Conservation (phyloP, 2,113 vertebrate genomes). For the Odontesthes bonariensis region DNA sequence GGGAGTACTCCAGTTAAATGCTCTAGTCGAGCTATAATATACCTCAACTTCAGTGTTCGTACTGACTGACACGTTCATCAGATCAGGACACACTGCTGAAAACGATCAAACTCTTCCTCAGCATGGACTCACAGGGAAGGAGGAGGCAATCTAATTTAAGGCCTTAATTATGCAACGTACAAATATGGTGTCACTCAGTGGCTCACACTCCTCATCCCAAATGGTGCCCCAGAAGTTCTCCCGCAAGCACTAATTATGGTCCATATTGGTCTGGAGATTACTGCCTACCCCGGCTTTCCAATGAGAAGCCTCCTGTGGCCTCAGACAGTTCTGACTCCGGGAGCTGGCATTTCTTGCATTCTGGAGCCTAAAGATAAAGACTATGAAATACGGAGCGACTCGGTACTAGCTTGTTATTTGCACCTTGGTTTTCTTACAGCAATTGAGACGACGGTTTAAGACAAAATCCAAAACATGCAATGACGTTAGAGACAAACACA, state of each 20-base stretch:
- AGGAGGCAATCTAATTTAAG: conserved; percentile 56
- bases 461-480: conserved; percentile 33
- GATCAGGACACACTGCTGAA: not conserved
- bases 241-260: conserved; percentile 68
- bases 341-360: conserved; percentile 25
- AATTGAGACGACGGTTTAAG: conserved; percentile 5
- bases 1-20: too few relatives aligned
- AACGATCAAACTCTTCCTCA: conserved; percentile 12
- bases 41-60: too few relatives aligned
- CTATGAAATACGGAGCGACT: conserved; percentile 13
- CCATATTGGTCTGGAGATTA: conserved; percentile 61
- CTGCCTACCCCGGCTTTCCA: conserved; percentile 55
- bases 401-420: conserved; percentile 33
- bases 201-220: conserved; percentile 48
- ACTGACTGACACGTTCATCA: not conserved
- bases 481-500: conserved; percentile 23
- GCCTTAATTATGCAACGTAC: conserved; percentile 61
- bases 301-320: conserved; percentile 42
- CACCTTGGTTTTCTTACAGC: not conserved
- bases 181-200: conserved; percentile 52
- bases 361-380: conserved; percentile 37
- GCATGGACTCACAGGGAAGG: conserved; percentile 6
- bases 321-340: conserved; percentile 22
- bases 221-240: conserved; percentile 55
- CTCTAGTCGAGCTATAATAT: not conserved